Conservation (phyloP, 2,888 invertebrate species). For the Metalampra italica region DNA sequence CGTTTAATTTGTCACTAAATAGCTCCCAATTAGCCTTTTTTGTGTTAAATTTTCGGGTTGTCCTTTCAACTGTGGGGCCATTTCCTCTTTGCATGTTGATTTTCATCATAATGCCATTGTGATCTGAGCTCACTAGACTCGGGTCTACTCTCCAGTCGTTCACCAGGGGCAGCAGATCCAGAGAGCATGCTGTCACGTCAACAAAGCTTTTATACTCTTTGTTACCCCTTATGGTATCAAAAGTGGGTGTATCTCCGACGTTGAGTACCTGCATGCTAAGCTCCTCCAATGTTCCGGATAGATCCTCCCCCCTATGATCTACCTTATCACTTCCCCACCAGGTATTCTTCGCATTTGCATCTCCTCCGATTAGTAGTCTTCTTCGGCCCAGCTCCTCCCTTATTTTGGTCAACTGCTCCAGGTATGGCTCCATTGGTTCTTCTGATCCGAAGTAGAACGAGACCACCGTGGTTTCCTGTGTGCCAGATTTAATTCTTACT, state of each 20-base stretch:
- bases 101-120: not conserved
- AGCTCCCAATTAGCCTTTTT: not conserved
- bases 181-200: not conserved
- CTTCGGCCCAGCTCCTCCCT: not conserved
- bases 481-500: not conserved
- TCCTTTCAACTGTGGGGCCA: not conserved
- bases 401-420: not conserved
- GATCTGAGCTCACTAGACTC: not conserved
- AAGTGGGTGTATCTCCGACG: not conserved
- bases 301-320: too few relatives aligned
- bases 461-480: not conserved
- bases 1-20: not conserved
- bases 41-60: not conserved
- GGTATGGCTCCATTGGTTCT: slow-evolving; percentile 1
- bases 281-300: not conserved
- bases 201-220: not conserved
- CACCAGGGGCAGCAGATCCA: not conserved
- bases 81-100: not conserved
- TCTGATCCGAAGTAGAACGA: slow-evolving; percentile 5
- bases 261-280: not conserved
- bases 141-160: not conserved
- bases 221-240: too few relatives aligned
- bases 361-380: slow-evolving; percentile 11
- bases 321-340: slow-evolving; percentile 11
- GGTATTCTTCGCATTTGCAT: slow-evolving; percentile 9